phyloP scores from a whole-genome alignment of 2,797 vertebrate species.

The Lepilemur ruficaudatus region DNA sequence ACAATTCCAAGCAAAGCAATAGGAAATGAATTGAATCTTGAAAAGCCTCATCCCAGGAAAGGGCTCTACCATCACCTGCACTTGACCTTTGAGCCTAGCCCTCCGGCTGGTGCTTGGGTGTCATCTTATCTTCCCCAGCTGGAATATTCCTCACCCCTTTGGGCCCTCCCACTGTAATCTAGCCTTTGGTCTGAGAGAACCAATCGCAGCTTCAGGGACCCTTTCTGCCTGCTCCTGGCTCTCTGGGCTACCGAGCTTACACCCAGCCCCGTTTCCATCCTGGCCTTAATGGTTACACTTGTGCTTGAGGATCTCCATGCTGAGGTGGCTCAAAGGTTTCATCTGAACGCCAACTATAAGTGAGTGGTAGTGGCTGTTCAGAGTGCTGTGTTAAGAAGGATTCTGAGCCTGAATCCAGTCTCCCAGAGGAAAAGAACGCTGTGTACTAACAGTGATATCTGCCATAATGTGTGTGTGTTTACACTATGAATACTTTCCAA shows the following conservation, averaged over 20 bases:
- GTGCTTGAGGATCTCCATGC: neutral
- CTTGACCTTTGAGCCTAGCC: neutral
- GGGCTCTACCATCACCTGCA: rapidly evolving
- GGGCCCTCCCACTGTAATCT: neutral
- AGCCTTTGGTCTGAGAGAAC: neutral
- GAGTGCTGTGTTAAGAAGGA: neutral
- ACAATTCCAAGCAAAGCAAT: neutral
- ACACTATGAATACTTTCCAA: neutral
- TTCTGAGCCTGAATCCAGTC: neutral
- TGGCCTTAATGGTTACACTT: neutral
- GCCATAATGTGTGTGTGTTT: neutral
- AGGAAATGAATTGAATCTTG: neutral
- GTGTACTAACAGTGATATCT: neutral
- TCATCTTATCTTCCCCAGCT: neutral
- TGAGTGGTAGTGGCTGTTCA: neutral
- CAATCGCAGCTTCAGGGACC: too few species aligned
- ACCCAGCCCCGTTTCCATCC: neutral
- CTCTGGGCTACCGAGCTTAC: too few species aligned
- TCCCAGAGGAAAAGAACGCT: neutral
- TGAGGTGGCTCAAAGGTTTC: too few species aligned
- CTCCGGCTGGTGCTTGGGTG: neutral
- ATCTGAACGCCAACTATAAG: rapidly evolving
- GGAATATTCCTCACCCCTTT: neutral
- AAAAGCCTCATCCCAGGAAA: neutral
- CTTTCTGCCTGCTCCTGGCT: too few species aligned